These are phyloP conservation scores for Synergus gifuensis DNA, from an alignment of 2,888 invertebrate species.

Conservation along the genomic window DNA sequence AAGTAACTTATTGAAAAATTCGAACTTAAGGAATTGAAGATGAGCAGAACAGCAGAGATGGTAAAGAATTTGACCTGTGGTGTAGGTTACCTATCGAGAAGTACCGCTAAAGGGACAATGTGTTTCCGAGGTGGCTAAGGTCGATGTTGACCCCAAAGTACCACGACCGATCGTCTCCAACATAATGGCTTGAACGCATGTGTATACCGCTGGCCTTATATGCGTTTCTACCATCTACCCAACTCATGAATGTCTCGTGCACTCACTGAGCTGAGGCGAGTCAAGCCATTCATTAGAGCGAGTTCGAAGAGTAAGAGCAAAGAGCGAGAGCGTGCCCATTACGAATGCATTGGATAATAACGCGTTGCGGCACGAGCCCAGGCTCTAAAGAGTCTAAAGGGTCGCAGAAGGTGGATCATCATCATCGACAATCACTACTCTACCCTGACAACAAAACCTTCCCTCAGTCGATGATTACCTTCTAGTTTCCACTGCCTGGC, in stretches of 20 bases:
- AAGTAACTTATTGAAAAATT: no score
- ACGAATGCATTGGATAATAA: conserved; percentile 72
- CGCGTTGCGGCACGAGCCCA: conserved; percentile 60
- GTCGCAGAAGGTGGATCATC: conserved; percentile 28
- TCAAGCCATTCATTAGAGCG: conserved; percentile 53
- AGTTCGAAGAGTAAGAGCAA: conserved; percentile 49
- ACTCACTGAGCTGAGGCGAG: conserved; percentile 46
- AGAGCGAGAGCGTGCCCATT: conserved; percentile 61
- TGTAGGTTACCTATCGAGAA: neutral
- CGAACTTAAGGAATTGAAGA: neutral
- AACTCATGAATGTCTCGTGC: conserved; percentile 51
- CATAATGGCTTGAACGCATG: conserved; percentile 49
- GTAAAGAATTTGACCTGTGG: neutral
- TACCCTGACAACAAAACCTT: neutral
- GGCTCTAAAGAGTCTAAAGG: conserved; percentile 46
- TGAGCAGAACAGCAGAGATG: neutral
- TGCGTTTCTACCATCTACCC: conserved; percentile 47
- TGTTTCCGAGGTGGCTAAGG: conserved; percentile 42
- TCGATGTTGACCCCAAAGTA: conserved; percentile 49
- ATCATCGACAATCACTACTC: neutral
- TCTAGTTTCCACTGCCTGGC: no score
- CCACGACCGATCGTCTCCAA: conserved; percentile 47
- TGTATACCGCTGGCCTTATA: conserved; percentile 42
- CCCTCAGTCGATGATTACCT: no score
- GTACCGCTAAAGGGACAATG: conserved; percentile 46